These are phyloP conservation scores for silkworm (Bombyx mori) DNA, from an alignment of 1,140 invertebrate genomes.

Conservation along the genomic window DNA sequence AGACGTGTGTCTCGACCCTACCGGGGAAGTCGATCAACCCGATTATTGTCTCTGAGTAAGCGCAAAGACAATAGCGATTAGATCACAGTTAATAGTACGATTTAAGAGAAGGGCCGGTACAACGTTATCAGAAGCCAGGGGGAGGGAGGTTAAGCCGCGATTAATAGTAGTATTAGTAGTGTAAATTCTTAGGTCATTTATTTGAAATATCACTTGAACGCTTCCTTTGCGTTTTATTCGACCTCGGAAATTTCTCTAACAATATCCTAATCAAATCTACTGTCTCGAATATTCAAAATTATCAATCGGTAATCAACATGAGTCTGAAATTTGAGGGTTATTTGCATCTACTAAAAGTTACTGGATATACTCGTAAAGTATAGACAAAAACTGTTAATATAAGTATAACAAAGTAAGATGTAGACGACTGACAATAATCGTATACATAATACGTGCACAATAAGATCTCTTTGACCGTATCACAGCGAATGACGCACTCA, in stretches of 20 bases:
- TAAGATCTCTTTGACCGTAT: slow-evolving; percentile 32
- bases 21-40: not conserved
- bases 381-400: no score
- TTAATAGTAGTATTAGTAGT: slow-evolving; percentile 8
- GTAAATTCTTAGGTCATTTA: not conserved
- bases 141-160: slow-evolving; percentile 21
- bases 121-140: slow-evolving; percentile 43
- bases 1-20: slow-evolving; percentile 1
- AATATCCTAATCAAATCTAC: no score
- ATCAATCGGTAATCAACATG: no score
- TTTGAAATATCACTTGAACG: not conserved
- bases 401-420: no score
- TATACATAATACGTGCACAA: slow-evolving; percentile 30
- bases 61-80: slow-evolving; percentile 61
- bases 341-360: no score
- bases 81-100: slow-evolving; percentile 57
- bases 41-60: slow-evolving; percentile 50
- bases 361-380: no score
- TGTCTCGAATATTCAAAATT: no score
- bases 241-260: no score
- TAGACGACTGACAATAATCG: slow-evolving; percentile 21
- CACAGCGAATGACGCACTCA: slow-evolving; percentile 19
- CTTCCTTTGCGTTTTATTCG: no score
- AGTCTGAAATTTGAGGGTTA: no score
- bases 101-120: slow-evolving; percentile 23